These are phyloP conservation scores for Aphidius ervi DNA, from an alignment of 1,140 invertebrate genomes.

Conservation along the genomic window DNA sequence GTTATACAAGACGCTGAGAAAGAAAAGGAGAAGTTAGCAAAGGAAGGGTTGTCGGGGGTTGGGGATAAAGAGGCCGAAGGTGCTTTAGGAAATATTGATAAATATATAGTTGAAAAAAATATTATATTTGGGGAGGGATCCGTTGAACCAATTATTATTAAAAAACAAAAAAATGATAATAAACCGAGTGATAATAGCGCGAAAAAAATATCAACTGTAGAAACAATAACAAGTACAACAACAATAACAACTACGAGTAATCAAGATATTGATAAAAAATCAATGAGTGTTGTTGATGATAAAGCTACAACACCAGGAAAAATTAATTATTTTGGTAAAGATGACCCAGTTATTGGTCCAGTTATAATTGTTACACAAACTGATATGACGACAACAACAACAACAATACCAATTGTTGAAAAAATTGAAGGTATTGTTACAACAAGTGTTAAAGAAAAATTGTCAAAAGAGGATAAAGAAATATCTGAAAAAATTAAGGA, in stretches of 20 bases:
- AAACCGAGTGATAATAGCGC: conserved; percentile 24
- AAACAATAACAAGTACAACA: conserved; percentile 28
- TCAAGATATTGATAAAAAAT: conserved; percentile 29
- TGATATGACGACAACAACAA: conserved; percentile 23
- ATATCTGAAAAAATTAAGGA: conserved; percentile 16
- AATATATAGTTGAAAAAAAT: conserved; percentile 17
- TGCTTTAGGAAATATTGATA: conserved; percentile 37
- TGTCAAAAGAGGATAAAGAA: conserved; percentile 10
- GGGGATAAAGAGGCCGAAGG: conserved; percentile 46
- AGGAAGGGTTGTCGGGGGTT: conserved; percentile 54
- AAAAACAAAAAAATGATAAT: conserved; percentile 30
- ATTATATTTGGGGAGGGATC: conserved; percentile 20
- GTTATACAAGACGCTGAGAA: conserved; percentile 54
- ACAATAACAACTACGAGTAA: conserved; percentile 28
- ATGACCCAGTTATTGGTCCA: conserved; percentile 24
- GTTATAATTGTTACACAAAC: conserved; percentile 23
- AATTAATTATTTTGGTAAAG: conserved; percentile 22
- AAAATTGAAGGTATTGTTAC: conserved; percentile 36
- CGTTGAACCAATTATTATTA: conserved; percentile 34
- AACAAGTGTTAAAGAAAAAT: conserved; percentile 19
- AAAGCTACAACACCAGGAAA: conserved; percentile 26
- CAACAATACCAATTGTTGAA: conserved; percentile 25
- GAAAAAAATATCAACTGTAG: too few species aligned
- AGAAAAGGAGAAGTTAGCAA: conserved; percentile 53
- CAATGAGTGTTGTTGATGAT: conserved; percentile 32